These are phyloP conservation scores for Hapalemur alaotrensis DNA, from an alignment of 2,797 vertebrate genomes.

Conservation along the genomic window DNA sequence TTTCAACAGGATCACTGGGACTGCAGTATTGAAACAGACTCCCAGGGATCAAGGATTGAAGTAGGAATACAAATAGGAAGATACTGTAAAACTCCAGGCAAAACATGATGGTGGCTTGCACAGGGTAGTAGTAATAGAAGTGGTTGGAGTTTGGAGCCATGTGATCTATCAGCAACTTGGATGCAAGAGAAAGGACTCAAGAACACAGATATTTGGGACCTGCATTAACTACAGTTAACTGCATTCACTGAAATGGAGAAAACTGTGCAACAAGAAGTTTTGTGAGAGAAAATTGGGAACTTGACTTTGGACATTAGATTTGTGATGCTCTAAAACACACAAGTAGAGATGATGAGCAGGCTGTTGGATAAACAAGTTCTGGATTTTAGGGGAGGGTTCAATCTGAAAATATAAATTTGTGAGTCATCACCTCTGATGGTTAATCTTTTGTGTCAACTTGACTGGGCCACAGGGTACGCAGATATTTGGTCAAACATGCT, in stretches of 20 bases:
- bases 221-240: background rate
- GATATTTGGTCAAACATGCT: background rate
- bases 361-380: background rate
- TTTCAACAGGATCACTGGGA: background rate
- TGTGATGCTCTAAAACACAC: background rate
- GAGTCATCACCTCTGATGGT: background rate
- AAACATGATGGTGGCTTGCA: background rate
- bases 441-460: background rate
- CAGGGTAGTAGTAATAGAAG: background rate
- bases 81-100: background rate
- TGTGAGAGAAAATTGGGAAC: background rate
- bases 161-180: background rate
- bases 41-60: background rate
- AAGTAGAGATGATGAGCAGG: background rate
- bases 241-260: background rate
- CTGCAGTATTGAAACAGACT: background rate
- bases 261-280: background rate
- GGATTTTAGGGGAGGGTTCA: background rate
- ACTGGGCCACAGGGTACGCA: background rate
- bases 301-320: background rate
- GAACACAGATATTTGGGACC: background rate
- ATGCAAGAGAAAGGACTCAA: background rate
- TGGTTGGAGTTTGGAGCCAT: background rate
- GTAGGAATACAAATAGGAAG: background rate
- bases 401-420: background rate